Conservation (phyloP, 2,113 vertebrate species). For the Bombycilla garrulus region DNA sequence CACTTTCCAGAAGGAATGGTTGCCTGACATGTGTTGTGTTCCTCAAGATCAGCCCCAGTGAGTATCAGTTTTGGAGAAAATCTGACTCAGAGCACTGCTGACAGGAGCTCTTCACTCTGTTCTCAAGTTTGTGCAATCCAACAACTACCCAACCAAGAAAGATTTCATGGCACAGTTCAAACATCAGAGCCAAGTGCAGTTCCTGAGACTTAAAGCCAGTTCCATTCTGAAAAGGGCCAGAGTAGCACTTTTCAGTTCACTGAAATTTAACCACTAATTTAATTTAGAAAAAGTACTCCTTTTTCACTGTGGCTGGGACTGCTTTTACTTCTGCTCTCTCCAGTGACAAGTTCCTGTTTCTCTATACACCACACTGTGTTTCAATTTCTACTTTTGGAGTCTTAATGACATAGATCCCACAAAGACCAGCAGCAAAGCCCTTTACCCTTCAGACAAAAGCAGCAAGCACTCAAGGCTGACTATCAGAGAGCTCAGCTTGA, state of each 20-base stretch:
- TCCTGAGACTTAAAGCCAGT: neutral
- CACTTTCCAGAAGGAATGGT: neutral
- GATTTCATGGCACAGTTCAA: neutral
- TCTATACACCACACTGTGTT: neutral
- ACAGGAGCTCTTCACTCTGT: neutral
- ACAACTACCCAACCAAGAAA: neutral
- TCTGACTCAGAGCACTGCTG: neutral
- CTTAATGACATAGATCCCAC: neutral
- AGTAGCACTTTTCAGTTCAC: neutral
- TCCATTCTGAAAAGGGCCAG: neutral
- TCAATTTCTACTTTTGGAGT: neutral
- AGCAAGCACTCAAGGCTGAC: neutral
- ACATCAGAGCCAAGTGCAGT: neutral
- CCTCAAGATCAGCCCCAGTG: neutral
- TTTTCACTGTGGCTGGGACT: neutral
- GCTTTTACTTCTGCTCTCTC: neutral
- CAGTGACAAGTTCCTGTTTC: neutral
- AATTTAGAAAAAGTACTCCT: neutral
- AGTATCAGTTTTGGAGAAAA: neutral
- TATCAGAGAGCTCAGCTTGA: neutral
- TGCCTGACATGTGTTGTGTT: neutral
- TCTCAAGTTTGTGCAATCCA: neutral
- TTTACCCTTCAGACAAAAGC: neutral
- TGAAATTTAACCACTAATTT: neutral
- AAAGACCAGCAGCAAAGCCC: neutral